Evolutionary conservation across 2,888 invertebrate genomes (phyloP).

Genomic region (Sinelater perroti): DNA sequence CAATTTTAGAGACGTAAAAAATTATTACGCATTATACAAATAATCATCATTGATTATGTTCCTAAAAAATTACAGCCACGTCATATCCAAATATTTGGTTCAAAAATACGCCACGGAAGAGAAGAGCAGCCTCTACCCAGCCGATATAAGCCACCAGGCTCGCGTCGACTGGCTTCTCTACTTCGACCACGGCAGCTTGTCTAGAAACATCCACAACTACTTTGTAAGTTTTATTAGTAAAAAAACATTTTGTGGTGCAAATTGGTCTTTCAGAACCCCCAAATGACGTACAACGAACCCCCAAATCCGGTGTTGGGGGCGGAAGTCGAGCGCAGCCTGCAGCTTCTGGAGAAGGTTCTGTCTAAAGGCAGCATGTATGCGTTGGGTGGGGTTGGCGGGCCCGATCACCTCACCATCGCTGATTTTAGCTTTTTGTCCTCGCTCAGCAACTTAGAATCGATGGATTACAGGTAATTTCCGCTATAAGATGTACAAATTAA

Average conservation of each 20-base stretch:
- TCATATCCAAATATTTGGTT: conserved; percentile 32
- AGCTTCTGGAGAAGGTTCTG: conserved; percentile 24
- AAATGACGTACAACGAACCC: conserved; percentile 8
- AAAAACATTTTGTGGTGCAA: not conserved
- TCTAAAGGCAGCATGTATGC: conserved; percentile 15
- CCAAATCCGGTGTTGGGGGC: conserved; percentile 34
- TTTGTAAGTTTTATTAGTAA: conserved; percentile 18
- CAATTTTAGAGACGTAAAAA: too few relatives aligned
- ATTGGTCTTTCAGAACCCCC: conserved; percentile 24
- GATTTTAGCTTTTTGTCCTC: conserved; percentile 29
- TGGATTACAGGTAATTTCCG: conserved; percentile 31
- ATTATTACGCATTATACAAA: too few relatives aligned
- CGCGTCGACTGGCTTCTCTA: conserved; percentile 25
- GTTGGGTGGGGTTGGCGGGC: conserved; percentile 24
- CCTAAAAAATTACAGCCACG: conserved; percentile 22
- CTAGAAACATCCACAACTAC: conserved; percentile 25
- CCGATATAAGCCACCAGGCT: conserved; percentile 22
- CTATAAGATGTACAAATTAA: not conserved
- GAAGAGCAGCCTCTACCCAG: conserved; percentile 20
- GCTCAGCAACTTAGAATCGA: conserved; percentile 25
- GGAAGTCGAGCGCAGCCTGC: conserved; percentile 23
- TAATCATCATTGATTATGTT: too few relatives aligned
- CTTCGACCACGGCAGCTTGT: conserved; percentile 29
- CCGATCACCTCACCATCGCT: conserved; percentile 24
- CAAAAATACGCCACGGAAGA: conserved; percentile 22